Evolutionary conservation across 2,797 vertebrate genomes (phyloP).

Genomic region (Enteromius anoplus): DNA sequence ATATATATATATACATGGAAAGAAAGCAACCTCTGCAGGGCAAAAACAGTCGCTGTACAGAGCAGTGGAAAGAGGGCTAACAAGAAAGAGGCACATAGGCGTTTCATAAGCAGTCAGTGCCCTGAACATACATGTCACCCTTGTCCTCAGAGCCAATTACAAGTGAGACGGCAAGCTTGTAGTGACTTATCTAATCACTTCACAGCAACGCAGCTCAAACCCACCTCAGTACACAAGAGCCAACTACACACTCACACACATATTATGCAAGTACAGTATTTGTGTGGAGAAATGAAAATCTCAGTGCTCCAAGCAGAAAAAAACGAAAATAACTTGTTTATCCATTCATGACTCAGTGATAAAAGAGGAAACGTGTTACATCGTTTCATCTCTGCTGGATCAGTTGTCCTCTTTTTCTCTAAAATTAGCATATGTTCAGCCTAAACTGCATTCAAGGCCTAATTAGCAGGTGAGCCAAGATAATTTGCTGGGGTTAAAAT

Average conservation of each 20-base stretch:
- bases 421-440: constrained; percentile 10
- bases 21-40: background rate
- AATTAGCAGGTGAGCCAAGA: constrained; percentile 7
- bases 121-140: constrained; percentile 30
- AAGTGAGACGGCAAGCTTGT: constrained; percentile 49
- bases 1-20: background rate
- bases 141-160: constrained; percentile 54
- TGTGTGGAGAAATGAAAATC: constrained; percentile 15
- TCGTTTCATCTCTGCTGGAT: constrained; percentile 11
- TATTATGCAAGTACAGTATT: background rate
- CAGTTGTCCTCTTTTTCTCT: constrained; percentile 10
- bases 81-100: constrained; percentile 16
- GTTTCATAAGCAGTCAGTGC: constrained; percentile 39
- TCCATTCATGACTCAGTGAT: constrained; percentile 6
- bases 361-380: constrained; percentile 16
- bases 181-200: constrained; percentile 51
- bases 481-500: background rate
- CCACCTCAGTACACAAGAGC: constrained; percentile 35
- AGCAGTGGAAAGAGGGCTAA: constrained; percentile 1
- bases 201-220: constrained; percentile 41
- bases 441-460: constrained; percentile 7
- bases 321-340: constrained; percentile 11
- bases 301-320: constrained; percentile 4
- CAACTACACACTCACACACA: constrained; percentile 26
- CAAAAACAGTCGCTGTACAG: background rate